Base-by-base conservation (phyloP, 2,797 vertebrate genomes). In the Mus minutoides region DNA sequence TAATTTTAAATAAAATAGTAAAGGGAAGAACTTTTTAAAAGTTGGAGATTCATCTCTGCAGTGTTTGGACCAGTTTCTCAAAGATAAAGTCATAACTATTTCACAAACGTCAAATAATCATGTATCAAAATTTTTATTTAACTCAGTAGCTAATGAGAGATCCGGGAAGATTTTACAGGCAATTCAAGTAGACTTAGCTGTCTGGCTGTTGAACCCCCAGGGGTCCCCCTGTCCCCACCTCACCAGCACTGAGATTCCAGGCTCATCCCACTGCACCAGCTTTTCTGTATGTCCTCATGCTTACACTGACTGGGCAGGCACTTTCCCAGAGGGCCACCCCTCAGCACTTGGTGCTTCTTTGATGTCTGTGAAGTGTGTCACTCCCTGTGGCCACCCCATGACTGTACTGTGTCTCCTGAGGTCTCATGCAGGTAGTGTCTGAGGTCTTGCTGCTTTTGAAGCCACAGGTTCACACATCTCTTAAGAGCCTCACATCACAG, bases 61-160 rank as follows among this genome's bases (percentile, higher is more conserved):
- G 34, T 73, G 3, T 86, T 29, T 43, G 37, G 40, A 26, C 16
- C 69, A 43, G 67, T 77, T 46, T 75, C 46, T 29, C 71, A 88
- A 87, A 78, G 82, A 58, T 54, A 88, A 91, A 88, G 58, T 83
- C 54, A 37, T 71, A 58, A 56, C 49, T 37, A 24, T 69, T 79
- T 31, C 22, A 43, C 54, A 83, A 76, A 56, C 17, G 40, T 13
- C 43, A 67, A 37, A 29, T 75, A 62, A 73, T 9, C 16, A 31
- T 11, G 31, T 34, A 34, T 75, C 89, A 86, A 37, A 52, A 58
- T 88, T 87, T 87, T 92, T 67, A 58, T 83, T 94, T 73, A 83
- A 90, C 56, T 83, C 37, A 12, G 69, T 79, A 62, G 91, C 78
- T 69, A 93, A 75, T n/a, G 21, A 91, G 22, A 26, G 60, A 86